Base-by-base conservation (phyloP, 37 sponge, comb jelly and placozoan genomes). In the Lycopodina hypogea region DNA sequence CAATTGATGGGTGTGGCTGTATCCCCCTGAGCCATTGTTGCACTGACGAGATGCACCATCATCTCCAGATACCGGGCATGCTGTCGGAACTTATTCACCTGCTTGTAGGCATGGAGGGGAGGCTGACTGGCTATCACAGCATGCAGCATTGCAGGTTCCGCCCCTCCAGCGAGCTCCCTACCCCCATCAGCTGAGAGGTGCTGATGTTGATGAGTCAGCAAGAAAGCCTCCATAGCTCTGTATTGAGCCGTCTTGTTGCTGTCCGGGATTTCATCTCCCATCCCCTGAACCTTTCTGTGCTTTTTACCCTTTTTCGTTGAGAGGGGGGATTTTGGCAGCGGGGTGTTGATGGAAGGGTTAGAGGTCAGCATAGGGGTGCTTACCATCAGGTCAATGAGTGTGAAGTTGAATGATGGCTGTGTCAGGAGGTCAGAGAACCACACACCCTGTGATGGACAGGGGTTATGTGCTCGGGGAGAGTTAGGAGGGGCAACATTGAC, bases 61-160 rank as follows among this genome's bases (percentile, higher is more conserved):
- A 83, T 77, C 87, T 93, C 94, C 36, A 96, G 84, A 73, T 90
- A 96, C 62, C 88, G 92, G 2, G 97, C 86, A 23, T 94, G 67
- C 22, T 92, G 71, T 3, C 92, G 75, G 61, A 96, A 96, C 86
- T 93, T 96, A 70, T 59, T 62, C 29, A 96, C 97, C 56, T 96
- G 93, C 66, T 82, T 92, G 83, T 96, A 78, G 21, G 96, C 93
- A 1, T 42, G 50, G 3, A 36, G 37, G 4, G 71, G 50, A 2
- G 88, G 57, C 76, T 79, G 57, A 32, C 72, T 78, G 56, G 84
- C 82, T 3, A 96, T 84, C 40, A 83, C 82, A 33, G 78, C 55
- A 74, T 92, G 87, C 32, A 96, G 83, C 23, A 96, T 32, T 32
- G 76, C 84, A 40, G 88, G 86, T 64, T 96, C 90, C 74, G 92